phyloP scores from a whole-genome alignment of 1,140 invertebrate species.

The Portunus trituberculatus region DNA sequence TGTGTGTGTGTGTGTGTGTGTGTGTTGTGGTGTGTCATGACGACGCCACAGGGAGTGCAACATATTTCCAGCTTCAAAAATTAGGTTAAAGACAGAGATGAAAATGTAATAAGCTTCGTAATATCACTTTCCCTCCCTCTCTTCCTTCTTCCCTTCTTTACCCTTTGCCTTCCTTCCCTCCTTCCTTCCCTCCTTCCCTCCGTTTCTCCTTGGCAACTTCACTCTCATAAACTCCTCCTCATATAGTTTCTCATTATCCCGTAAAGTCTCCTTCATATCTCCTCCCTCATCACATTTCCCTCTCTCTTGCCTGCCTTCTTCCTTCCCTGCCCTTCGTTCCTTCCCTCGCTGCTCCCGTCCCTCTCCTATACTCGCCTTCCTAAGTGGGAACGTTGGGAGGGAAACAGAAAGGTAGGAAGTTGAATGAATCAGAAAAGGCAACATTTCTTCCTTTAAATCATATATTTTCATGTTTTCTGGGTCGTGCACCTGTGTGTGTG shows the following conservation, averaged over 20 bases:
- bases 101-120: too few relatives aligned
- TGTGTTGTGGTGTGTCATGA: background rate
- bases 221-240: background rate
- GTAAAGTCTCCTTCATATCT: background rate
- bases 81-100: too few relatives aligned
- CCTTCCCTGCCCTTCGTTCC: background rate
- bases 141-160: background rate
- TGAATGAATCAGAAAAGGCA: too few relatives aligned
- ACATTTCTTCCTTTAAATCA: too few relatives aligned
- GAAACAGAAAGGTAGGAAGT: background rate
- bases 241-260: background rate
- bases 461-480: too few relatives aligned
- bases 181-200: background rate
- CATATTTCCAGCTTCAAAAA: too few relatives aligned
- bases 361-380: background rate
- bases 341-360: background rate
- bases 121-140: background rate
- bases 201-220: background rate
- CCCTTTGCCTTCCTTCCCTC: background rate
- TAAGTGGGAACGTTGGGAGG: background rate
- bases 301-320: background rate
- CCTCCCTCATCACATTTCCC: background rate
- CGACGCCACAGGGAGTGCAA: too few relatives aligned
- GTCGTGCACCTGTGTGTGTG: too few relatives aligned
- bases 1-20: constrained; percentile 7